These are phyloP conservation scores for Chymomyza caudatula DNA, from an alignment of 2,888 invertebrate species.

Conservation along the genomic window DNA sequence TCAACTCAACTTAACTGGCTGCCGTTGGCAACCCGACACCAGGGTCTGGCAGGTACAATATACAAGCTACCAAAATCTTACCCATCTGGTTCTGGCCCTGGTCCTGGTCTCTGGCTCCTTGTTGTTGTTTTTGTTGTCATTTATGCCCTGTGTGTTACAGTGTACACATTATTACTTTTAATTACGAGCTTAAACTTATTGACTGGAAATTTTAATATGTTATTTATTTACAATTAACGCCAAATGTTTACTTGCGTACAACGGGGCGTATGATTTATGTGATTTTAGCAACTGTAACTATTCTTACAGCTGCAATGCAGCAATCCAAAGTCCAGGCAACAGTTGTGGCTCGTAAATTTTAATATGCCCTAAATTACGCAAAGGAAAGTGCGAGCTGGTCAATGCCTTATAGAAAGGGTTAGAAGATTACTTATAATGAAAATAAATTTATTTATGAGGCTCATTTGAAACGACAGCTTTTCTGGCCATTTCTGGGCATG, in stretches of 20 bases:
- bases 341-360: slow-evolving; percentile 53
- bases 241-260: slow-evolving; percentile 49
- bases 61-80: not conserved
- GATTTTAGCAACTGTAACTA: slow-evolving; percentile 50
- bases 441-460: slow-evolving; percentile 59
- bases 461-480: slow-evolving; percentile 65
- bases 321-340: slow-evolving; percentile 49
- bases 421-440: slow-evolving; percentile 33
- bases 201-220: slow-evolving; percentile 73
- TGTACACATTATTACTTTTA: slow-evolving; percentile 67
- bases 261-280: slow-evolving; percentile 68
- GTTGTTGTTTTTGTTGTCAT: not conserved
- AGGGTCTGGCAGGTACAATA: slow-evolving; percentile 7
- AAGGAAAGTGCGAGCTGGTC: not conserved
- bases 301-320: slow-evolving; percentile 12
- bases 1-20: slow-evolving; percentile 28
- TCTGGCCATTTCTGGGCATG: slow-evolving; percentile 38
- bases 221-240: slow-evolving; percentile 72
- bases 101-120: slow-evolving; percentile 9
- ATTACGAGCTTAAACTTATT: slow-evolving; percentile 69
- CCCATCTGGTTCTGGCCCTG: not conserved
- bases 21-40: slow-evolving; percentile 44
- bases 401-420: slow-evolving; percentile 8
- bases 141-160: slow-evolving; percentile 19
- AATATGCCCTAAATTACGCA: not conserved